Evolutionary conservation across 2,797 vertebrate species (phyloP).

Genomic region (Columba guinea): DNA sequence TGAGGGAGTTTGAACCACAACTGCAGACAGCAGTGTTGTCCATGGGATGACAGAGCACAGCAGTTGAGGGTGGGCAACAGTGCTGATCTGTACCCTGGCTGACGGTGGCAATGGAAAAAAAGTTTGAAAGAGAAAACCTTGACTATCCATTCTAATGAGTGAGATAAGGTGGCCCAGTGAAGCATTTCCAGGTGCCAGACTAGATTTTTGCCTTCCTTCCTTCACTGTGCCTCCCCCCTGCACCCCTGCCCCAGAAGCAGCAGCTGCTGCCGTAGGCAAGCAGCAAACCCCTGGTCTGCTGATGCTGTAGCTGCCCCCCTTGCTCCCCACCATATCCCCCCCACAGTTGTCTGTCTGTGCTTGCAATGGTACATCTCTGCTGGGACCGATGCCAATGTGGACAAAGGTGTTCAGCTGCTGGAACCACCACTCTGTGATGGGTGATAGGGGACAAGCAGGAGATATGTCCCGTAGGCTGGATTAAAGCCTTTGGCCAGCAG

Average conservation of each 20-base stretch:
- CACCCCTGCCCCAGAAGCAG: not conserved
- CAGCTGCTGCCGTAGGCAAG: fast-evolving
- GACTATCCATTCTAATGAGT: not conserved
- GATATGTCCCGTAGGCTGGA: not conserved
- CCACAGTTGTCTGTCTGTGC: not conserved
- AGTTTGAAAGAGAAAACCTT: not conserved
- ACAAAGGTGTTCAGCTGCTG: not conserved
- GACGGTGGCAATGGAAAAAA: not conserved
- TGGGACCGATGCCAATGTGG: not conserved
- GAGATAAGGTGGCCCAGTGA: not conserved
- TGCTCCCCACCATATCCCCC: fast-evolving
- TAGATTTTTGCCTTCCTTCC: not conserved
- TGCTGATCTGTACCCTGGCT: not conserved
- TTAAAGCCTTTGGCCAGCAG: not conserved
- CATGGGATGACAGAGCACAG: not conserved
- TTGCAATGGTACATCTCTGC: not conserved
- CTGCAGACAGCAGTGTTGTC: not conserved
- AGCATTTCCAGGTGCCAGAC: not conserved
- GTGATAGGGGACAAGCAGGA: not conserved
- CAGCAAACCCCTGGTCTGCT: not conserved
- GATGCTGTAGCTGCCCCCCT: not conserved
- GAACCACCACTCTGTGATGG: fast-evolving
- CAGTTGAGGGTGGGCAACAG: not conserved
- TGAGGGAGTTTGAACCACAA: not conserved
- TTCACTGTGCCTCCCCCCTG: not conserved